Conservation (phyloP, 2,113 vertebrate genomes). For the Tursiops truncatus region DNA sequence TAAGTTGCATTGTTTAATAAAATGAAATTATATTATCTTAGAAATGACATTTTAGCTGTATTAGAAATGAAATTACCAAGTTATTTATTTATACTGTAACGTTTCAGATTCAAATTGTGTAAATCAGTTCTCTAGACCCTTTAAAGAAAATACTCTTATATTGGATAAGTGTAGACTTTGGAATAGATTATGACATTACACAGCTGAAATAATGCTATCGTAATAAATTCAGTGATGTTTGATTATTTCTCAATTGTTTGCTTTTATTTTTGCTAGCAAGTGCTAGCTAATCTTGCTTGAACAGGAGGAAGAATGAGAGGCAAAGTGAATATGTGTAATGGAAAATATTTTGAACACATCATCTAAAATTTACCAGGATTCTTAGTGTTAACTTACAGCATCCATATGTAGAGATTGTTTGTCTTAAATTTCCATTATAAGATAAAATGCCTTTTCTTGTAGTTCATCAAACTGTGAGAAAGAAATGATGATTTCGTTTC, state of each 20-base stretch:
- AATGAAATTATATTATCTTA: neutral
- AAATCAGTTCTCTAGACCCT: neutral
- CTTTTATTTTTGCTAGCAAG: constrained; percentile 6
- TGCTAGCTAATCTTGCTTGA: neutral
- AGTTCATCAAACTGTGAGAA: neutral
- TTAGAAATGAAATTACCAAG: neutral
- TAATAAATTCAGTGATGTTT: neutral
- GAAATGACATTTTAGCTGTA: neutral
- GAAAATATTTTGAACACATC: constrained; percentile 34
- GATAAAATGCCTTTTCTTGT: neutral
- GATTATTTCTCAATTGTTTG: neutral
- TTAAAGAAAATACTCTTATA: neutral
- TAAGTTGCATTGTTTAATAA: neutral
- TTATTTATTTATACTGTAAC: neutral
- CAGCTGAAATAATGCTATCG: neutral
- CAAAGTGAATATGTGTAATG: neutral
- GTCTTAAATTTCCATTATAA: neutral
- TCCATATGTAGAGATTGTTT: neutral
- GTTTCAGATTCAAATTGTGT: neutral
- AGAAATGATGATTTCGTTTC: neutral
- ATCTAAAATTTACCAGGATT: neutral
- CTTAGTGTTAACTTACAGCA: neutral
- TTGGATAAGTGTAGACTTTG: neutral
- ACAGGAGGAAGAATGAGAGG: neutral
- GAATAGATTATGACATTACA: neutral